Base-by-base conservation (phyloP, 2,797 vertebrate genomes). In the Silurus aristotelis region DNA sequence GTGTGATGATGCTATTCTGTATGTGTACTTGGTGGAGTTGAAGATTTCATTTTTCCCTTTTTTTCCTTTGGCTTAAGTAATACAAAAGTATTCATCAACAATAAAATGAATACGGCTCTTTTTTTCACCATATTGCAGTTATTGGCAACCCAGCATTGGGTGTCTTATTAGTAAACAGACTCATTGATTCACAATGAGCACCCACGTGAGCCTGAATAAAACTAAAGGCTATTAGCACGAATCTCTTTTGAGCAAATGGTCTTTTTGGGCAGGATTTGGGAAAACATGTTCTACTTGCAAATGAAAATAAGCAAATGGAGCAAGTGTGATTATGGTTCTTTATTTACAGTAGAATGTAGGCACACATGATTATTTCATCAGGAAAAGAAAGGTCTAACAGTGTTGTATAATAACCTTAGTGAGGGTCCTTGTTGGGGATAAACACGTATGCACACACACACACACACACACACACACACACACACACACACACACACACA, bases 361-460 rank as follows among this genome's bases (percentile, higher is more conserved):
- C 38, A 73, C 80, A 83, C 82, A 82, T 67, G 75, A 87, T 60
- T 76, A 79, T 88, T 83, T 66, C 72, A 76, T 88, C 70, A 84
- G 83, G 81, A 68, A 58, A 66, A 68, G 13, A 58, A 66, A 60
- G 13, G 17, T 75, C 82, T 66, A 75, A 82, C 52, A 31, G 31
- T 31, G 22, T 82, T 82, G 70, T 87, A 81, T 63, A 84, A 60
- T 60, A 84, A 79, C 61, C n/a, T 72, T 85, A 86, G 76, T 76
- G 80, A 83, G 79, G 82, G 48, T 63, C 43, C 56, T 60, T 55
- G 48, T 25, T 75, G 46, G 14, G 48, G 48, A 75, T 56, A 27
- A 58, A 56, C 14, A 56, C 72, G 55, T 15, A 25, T 13, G 1
- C 20, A 14, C 20, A 48, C 14, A 46, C 68, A 71, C 38, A 71